Percentiles rank a stretch among this genome's conserved stretches.
Conservation (phyloP, 2,888 invertebrate species). For the Hypselothyrea guttata region DNA sequence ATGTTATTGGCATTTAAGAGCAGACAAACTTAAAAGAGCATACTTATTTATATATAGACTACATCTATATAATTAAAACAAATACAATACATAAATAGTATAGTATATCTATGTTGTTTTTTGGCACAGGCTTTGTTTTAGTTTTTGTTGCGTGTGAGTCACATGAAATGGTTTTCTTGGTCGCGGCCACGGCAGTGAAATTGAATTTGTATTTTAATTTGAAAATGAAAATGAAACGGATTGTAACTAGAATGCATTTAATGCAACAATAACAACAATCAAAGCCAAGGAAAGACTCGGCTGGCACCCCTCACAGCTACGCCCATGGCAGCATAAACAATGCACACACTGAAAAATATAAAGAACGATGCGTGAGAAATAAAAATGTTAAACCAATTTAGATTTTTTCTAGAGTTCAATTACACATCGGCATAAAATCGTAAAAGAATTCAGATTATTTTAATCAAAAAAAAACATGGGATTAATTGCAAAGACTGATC, state of each 20-base stretch:
- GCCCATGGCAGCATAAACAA: constrained; percentile 13
- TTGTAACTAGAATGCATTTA: constrained; percentile 59
- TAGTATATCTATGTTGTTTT: constrained; percentile 28
- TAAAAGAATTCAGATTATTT: no score
- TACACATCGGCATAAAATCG: no score
- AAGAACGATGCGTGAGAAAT: no score
- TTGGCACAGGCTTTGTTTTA: constrained; percentile 57
- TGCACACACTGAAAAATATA: constrained; percentile 13
- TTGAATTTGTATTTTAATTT: constrained; percentile 29
- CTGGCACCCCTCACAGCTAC: no score
- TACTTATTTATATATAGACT: not conserved
- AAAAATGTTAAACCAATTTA: no score
- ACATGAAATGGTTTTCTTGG: constrained; percentile 50
- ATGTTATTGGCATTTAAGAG: not conserved
- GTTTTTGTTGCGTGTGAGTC: constrained; percentile 51
- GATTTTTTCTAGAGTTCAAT: no score
- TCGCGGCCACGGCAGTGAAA: constrained; percentile 70
- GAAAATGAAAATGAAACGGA: constrained; percentile 31
- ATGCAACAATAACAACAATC: constrained; percentile 17
- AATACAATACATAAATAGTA: constrained; percentile 19
- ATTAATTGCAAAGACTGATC: no score
- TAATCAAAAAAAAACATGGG: no score
- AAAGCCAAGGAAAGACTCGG: not conserved
- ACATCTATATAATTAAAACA: constrained; percentile 25
- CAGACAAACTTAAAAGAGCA: no score